A percentile compares a stretch with the other conserved stretches of the same genome.
phyloP scores from a whole-genome alignment of 2,113 vertebrate genomes.

The Oncorhynchus keta region DNA sequence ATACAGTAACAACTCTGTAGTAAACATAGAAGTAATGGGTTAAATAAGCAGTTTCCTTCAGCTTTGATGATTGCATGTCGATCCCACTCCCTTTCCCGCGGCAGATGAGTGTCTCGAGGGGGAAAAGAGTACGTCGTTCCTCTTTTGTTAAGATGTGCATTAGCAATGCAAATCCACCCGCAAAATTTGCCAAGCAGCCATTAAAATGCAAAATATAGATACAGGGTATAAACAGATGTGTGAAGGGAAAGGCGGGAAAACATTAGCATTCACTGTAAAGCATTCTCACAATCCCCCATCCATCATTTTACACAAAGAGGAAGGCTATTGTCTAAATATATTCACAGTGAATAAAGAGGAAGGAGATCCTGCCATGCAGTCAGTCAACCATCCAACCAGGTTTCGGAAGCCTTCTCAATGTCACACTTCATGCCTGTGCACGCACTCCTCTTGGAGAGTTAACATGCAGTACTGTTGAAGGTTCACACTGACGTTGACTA shows the following conservation, averaged over 20 bases:
- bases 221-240: conserved; percentile 37
- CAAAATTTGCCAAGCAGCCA: conserved; percentile 24
- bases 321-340: conserved; percentile 38
- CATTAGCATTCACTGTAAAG: conserved; percentile 41
- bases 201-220: conserved; percentile 53
- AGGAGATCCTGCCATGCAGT: too few species aligned
- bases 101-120: conserved; percentile 8
- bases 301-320: conserved; percentile 44
- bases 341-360: conserved; percentile 13
- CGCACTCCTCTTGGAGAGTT: conserved; percentile 10
- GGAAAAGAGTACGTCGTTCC: conserved; percentile 5
- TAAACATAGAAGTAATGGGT: conserved; percentile 21
- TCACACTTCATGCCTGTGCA: too few species aligned
- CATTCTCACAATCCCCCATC: conserved; percentile 39
- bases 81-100: conserved; percentile 8
- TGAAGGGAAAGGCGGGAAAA: conserved; percentile 29
- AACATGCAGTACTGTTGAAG: too few species aligned
- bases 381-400: too few species aligned
- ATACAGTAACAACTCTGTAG: neutral
- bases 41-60: conserved; percentile 42
- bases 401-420: too few species aligned
- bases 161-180: conserved; percentile 36
- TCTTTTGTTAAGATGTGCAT: conserved; percentile 42
- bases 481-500: too few species aligned
- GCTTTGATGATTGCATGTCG: conserved; percentile 44